These are phyloP conservation scores for Circaetus cinerascens DNA, from an alignment of 2,113 vertebrate species.

Conservation along the genomic window DNA sequence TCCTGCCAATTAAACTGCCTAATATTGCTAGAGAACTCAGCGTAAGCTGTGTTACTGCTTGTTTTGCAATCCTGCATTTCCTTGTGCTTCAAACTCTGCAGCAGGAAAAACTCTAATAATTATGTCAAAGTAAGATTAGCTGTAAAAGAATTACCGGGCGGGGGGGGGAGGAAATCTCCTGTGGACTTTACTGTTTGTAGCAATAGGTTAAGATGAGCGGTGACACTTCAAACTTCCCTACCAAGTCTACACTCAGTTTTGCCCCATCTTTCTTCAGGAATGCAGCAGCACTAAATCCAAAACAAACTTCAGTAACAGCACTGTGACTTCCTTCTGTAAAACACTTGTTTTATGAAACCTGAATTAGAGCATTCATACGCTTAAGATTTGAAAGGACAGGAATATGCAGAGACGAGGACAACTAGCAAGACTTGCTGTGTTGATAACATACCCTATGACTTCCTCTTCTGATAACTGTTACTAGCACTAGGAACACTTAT, in stretches of 20 bases:
- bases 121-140: conserved; percentile 38
- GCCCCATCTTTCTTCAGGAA: neutral
- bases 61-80: neutral
- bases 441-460: neutral
- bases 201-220: neutral
- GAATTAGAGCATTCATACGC: neutral
- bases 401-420: neutral
- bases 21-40: neutral
- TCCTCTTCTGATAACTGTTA: neutral
- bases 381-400: neutral
- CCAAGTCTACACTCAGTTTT: neutral
- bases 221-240: neutral
- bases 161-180: neutral
- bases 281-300: neutral
- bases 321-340: neutral
- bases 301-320: neutral
- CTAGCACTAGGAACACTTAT: neutral
- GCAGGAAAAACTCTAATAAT: conserved; percentile 8
- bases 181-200: neutral
- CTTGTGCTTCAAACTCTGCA: conserved; percentile 16
- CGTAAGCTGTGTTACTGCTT: neutral
- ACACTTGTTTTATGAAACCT: neutral
- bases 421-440: neutral
- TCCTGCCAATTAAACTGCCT: neutral
- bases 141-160: conserved; percentile 10